Conservation (phyloP, 2,888 invertebrate genomes). For the Platynereis dumerilii region DNA sequence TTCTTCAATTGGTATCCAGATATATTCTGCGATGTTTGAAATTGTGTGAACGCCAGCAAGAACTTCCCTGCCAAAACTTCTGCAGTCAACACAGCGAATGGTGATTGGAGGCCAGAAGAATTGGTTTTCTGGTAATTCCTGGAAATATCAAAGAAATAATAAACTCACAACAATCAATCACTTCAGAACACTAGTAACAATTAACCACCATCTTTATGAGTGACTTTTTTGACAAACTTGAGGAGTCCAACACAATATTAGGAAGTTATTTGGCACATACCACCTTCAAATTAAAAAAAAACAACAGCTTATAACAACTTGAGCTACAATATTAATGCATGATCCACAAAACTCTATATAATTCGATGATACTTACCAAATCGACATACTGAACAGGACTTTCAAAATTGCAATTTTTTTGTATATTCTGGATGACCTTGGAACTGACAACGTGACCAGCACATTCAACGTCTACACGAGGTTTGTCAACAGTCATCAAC, state of each 20-base stretch:
- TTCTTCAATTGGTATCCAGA: slow-evolving; percentile 26
- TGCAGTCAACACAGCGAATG: slow-evolving; percentile 40
- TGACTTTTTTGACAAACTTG: too few species aligned
- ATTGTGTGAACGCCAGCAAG: slow-evolving; percentile 40
- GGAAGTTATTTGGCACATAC: too few species aligned
- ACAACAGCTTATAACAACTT: too few species aligned
- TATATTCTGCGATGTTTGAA: slow-evolving; percentile 21
- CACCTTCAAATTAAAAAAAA: too few species aligned
- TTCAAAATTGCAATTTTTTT: slow-evolving; percentile 40
- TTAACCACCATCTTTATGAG: too few species aligned
- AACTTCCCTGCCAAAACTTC: slow-evolving; percentile 41
- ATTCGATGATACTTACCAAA: slow-evolving; percentile 34
- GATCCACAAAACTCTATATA: too few species aligned
- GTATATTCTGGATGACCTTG: slow-evolving; percentile 32
- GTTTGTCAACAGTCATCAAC: slow-evolving; percentile 40
- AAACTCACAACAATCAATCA: too few species aligned
- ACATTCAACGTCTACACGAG: slow-evolving; percentile 39
- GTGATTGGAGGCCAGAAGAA: slow-evolving; percentile 43
- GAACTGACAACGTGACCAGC: slow-evolving; percentile 33
- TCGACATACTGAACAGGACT: slow-evolving; percentile 36
- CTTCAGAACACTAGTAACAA: too few species aligned
- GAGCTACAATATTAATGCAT: too few species aligned
- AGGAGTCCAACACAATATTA: too few species aligned
- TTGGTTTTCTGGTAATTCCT: slow-evolving; percentile 43
- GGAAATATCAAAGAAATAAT: neutral